These are phyloP conservation scores for Pyrocoelia pectoralis DNA, from an alignment of 2,888 invertebrate species.

Conservation along the genomic window DNA sequence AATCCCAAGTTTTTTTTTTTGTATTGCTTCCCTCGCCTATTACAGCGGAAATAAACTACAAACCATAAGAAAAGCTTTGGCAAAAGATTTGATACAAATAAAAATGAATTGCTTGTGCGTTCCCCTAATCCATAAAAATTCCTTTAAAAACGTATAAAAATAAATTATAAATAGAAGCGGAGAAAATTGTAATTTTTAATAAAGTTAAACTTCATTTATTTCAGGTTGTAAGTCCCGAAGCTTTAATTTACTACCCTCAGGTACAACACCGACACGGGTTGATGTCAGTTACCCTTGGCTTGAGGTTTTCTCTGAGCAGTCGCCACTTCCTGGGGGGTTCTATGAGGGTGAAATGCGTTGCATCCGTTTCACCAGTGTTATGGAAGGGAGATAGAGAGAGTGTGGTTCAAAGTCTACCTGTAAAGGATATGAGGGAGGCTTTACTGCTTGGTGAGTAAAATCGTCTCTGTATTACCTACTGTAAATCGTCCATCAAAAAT, in stretches of 20 bases:
- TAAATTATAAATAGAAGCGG: too few relatives aligned
- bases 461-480: too few relatives aligned
- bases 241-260: constrained; percentile 64
- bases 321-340: constrained; percentile 67
- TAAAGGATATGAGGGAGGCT: constrained; percentile 69
- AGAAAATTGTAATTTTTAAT: neutral
- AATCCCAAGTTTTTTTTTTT: neutral
- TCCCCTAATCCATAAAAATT: neutral
- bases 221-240: constrained; percentile 63
- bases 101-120: neutral
- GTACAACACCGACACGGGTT: constrained; percentile 66
- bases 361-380: constrained; percentile 67
- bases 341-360: constrained; percentile 69
- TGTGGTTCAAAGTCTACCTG: constrained; percentile 64
- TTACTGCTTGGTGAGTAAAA: constrained; percentile 66
- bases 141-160: neutral
- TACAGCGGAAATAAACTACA: neutral
- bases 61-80: neutral
- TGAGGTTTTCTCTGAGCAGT: constrained; percentile 64
- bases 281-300: constrained; percentile 66
- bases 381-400: constrained; percentile 69
- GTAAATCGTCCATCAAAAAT: too few relatives aligned
- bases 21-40: neutral
- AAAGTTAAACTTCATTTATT: constrained; percentile 21
- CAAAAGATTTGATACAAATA: constrained; percentile 1